A percentile compares a stretch with the other conserved stretches of the same genome.
phyloP scores from a whole-genome alignment of 1,140 invertebrate genomes.

The Atta cephalotes region DNA sequence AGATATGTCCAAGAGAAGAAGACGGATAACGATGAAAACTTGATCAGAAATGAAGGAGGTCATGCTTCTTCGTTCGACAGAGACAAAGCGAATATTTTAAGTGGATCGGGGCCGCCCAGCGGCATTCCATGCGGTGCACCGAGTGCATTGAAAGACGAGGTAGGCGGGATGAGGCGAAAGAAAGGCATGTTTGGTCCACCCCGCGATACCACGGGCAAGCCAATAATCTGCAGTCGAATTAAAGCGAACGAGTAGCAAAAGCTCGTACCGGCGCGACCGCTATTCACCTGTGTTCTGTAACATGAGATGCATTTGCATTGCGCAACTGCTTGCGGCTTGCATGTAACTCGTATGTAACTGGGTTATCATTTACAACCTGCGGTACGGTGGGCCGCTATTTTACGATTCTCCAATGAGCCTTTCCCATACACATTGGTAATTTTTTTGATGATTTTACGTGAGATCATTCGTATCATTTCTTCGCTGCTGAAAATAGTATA shows the following conservation, averaged over 20 bases:
- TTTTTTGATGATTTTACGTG: neutral
- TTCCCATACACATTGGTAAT: neutral
- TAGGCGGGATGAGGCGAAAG: conserved; percentile 68
- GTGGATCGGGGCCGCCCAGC: conserved; percentile 21
- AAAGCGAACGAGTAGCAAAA: conserved; percentile 68
- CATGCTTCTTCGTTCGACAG: conserved; percentile 2
- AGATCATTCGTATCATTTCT: neutral
- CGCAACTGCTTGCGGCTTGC: conserved; percentile 74
- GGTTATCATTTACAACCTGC: conserved; percentile 77
- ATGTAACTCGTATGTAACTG: conserved; percentile 71
- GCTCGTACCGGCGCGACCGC: neutral
- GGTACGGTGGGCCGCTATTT: conserved; percentile 42
- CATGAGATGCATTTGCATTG: conserved; percentile 77
- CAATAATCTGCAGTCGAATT: conserved; percentile 69
- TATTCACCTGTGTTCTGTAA: conserved; percentile 76
- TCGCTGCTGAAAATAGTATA: neutral
- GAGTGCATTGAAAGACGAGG: conserved; percentile 50
- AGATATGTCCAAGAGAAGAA: neutral
- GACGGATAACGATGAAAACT: neutral
- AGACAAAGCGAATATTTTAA: conserved; percentile 60
- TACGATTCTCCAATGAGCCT: conserved; percentile 43
- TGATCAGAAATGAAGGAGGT: neutral
- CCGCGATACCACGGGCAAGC: conserved; percentile 42
- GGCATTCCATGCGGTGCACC: conserved; percentile 37
- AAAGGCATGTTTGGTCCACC: conserved; percentile 55